Percentiles rank a stretch among this genome's conserved stretches.
phyloP scores from a whole-genome alignment of 2,888 invertebrate species.

The Oligia fasciuncula region DNA sequence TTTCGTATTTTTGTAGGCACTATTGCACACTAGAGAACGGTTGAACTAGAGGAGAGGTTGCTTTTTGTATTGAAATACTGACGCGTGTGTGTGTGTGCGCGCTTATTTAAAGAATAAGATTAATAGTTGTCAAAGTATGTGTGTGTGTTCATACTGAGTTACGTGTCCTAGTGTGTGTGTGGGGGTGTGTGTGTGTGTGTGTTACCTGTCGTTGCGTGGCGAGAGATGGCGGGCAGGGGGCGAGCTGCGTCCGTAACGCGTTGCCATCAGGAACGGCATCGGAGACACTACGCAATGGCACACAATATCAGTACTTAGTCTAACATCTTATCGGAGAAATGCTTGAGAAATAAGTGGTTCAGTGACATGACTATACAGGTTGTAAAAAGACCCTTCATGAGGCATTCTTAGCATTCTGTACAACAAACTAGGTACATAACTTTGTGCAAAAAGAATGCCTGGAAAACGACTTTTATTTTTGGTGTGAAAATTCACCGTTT shows the following conservation, averaged over 20 bases:
- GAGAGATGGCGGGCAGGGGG: conserved; percentile 73
- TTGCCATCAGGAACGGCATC: conserved; percentile 82
- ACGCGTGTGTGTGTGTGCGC: too few species aligned
- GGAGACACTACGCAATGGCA: conserved; percentile 74
- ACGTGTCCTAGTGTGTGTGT: background rate
- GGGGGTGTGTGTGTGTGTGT: background rate
- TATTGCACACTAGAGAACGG: background rate
- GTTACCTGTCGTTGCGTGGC: conserved; percentile 81
- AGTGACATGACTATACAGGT: background rate
- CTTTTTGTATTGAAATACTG: background rate
- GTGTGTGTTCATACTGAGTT: background rate
- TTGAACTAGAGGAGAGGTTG: background rate
- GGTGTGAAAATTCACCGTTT: too few species aligned
- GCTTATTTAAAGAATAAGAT: too few species aligned
- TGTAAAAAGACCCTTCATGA: background rate
- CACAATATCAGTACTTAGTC: background rate
- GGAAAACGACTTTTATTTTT: background rate
- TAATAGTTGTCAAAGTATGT: background rate
- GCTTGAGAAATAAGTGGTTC: background rate
- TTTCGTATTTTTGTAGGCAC: too few species aligned
- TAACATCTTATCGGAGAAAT: background rate
- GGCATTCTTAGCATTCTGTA: too few species aligned
- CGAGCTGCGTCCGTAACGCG: conserved; percentile 84
- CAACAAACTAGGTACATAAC: too few species aligned
- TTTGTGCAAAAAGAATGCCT: too few species aligned